Evolutionary conservation across 2,113 vertebrate genomes (phyloP).

Genomic region (Heterochromis multidens): DNA sequence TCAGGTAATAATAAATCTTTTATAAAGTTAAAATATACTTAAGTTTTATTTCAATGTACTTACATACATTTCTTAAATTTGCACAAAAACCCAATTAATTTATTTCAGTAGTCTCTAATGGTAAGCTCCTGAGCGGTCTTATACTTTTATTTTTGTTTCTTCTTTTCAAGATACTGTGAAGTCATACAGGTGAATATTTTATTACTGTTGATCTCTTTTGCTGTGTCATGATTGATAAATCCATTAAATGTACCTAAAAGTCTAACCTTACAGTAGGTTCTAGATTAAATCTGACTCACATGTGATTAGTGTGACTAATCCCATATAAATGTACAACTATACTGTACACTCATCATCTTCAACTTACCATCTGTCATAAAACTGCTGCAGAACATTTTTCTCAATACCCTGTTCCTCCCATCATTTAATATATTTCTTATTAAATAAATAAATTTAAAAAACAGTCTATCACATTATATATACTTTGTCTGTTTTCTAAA

Average conservation of each 20-base stretch:
- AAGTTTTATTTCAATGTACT: not conserved
- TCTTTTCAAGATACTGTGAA: constrained; percentile 27
- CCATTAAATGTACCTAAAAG: not conserved
- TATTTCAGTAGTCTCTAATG: not conserved
- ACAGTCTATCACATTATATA: not conserved
- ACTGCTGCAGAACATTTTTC: not conserved
- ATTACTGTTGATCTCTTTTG: not conserved
- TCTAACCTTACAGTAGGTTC: not conserved
- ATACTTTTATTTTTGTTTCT: constrained; percentile 12
- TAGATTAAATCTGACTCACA: not conserved
- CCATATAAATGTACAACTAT: not conserved
- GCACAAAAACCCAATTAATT: not conserved
- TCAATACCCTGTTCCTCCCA: not conserved
- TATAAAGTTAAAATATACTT: not conserved
- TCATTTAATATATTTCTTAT: not conserved
- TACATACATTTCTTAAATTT: not conserved
- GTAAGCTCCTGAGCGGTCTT: not conserved
- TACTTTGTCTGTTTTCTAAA: constrained; percentile 40
- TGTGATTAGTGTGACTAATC: not conserved
- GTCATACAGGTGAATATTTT: constrained; percentile 36
- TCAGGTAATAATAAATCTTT: constrained; percentile 69
- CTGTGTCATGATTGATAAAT: not conserved
- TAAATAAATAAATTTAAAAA: not conserved
- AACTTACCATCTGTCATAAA: not conserved
- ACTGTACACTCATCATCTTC: not conserved